These are phyloP conservation scores for Drosophila punjabiensis DNA, from an alignment of 1,140 invertebrate species.

Conservation along the genomic window DNA sequence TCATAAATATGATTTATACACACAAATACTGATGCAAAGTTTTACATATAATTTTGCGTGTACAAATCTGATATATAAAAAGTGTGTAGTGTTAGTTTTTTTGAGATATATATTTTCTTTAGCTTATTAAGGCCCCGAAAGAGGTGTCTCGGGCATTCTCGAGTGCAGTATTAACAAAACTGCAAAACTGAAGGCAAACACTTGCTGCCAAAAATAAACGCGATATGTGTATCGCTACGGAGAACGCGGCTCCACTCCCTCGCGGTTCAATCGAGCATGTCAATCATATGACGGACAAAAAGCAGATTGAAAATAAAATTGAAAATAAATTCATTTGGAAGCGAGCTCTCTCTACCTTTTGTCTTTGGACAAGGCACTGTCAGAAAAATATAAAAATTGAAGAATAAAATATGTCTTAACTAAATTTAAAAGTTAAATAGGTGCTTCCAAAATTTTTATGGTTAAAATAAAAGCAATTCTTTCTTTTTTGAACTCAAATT, in stretches of 20 bases:
- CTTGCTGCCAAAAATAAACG: conserved; percentile 52
- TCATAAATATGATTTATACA: conserved; percentile 53
- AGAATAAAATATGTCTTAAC: no score
- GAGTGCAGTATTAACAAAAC: conserved; percentile 57
- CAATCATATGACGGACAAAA: conserved; percentile 52
- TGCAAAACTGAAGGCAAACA: conserved; percentile 48
- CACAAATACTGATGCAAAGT: neutral
- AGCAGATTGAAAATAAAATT: conserved; percentile 51
- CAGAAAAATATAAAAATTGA: neutral
- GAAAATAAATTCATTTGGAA: conserved; percentile 48
- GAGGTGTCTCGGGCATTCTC: conserved; percentile 32
- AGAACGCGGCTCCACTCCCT: conserved; percentile 19
- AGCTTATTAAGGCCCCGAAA: conserved; percentile 25
- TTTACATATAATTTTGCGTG: conserved; percentile 40
- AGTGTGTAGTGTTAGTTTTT: conserved; percentile 2
- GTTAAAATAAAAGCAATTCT: no score
- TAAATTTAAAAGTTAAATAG: no score
- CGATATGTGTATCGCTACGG: conserved; percentile 26
- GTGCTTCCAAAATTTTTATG: no score
- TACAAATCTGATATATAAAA: conserved; percentile 36
- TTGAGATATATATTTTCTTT: neutral
- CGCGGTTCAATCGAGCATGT: conserved; percentile 46
- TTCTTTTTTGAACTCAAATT: no score
- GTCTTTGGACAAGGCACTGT: conserved; percentile 12
- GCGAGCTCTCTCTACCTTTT: conserved; percentile 16